A percentile compares a stretch with the other conserved stretches of the same genome.
Conservation (phyloP, 2,113 vertebrate genomes). For the Leucoraja erinaceus region DNA sequence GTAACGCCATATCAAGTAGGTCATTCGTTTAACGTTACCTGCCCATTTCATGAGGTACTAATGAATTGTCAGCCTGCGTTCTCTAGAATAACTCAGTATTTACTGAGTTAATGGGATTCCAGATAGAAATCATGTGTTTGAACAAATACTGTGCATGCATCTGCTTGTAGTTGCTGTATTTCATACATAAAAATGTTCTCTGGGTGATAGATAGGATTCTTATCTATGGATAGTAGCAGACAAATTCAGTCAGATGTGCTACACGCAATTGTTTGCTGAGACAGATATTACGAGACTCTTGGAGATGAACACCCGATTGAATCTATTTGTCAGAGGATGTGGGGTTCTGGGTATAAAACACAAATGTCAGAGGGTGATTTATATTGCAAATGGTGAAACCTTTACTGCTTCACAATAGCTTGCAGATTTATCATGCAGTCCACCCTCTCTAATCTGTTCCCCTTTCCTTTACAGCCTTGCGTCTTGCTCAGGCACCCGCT, state of each 20-base stretch:
- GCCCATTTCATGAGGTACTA: slow-evolving; percentile 8
- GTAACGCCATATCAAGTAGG: background rate
- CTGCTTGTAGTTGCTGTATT: slow-evolving; percentile 86
- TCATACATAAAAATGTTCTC: slow-evolving; percentile 96
- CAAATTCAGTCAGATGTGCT: slow-evolving; percentile 68
- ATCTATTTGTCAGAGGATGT: slow-evolving; percentile 65
- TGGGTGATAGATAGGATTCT: slow-evolving; percentile 81
- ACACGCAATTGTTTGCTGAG: slow-evolving; percentile 78
- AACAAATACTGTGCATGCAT: slow-evolving; percentile 88
- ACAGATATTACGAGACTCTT: slow-evolving; percentile 70
- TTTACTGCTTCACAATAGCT: slow-evolving; percentile 20
- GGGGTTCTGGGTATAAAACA: slow-evolving; percentile 38
- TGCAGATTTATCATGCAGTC: background rate
- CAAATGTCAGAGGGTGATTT: slow-evolving; percentile 37
- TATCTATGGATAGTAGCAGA: slow-evolving; percentile 88
- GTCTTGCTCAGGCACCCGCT: background rate
- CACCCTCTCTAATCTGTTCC: background rate
- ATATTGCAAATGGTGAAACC: slow-evolving; percentile 35
- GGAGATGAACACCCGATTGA: slow-evolving; percentile 73
- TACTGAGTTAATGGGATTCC: slow-evolving; percentile 67
- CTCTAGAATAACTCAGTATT: slow-evolving; percentile 34
- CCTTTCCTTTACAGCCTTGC: background rate
- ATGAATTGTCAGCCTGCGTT: slow-evolving; percentile 35
- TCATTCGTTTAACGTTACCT: slow-evolving; percentile 12
- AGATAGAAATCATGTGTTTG: slow-evolving; percentile 94